Base-by-base conservation (phyloP, 2,113 vertebrate genomes). In the Fukomys damarensis region DNA sequence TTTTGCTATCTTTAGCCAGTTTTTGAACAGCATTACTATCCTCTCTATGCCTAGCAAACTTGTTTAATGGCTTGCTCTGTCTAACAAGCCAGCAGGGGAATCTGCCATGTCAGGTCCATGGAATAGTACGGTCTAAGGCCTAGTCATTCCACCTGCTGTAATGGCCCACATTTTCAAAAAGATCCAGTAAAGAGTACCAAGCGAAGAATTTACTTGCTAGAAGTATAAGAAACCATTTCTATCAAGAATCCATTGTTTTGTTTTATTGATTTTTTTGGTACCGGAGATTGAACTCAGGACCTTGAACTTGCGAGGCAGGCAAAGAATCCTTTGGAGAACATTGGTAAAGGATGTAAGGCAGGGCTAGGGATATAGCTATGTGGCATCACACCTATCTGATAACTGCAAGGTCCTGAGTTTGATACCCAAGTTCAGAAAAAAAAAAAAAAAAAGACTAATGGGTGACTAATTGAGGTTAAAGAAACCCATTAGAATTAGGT, bases 401-500 rank as follows among this genome's bases (percentile, higher is more conserved):
- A 49, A 49, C 5, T 9, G 9, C 46, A 9, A 49, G 46, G 46
- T 49, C 46, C 46, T 49, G 46, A 49, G 46, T 49, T 49, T 49
- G 46, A 49, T 49, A 49, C 46, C 46, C 46, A n/a, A n/a, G n/a
- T n/a, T n/a, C n/a, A 9, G 46, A 6, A 49, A 5, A 5, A 49
- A 49, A 9, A 49, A 9, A 49, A 49, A 49, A 49, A 49, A 49
- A 49, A 49, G 80, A 43, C 43, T 20, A 26, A 13, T 74, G 61
- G 56, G 61, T 41, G 41, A 68, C 46, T 68, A 82, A 83, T 43
- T 46, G 83, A 43, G 24, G 84, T 82, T 81, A 81, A 63, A 61
- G n/a, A 77, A 95, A 79, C 54, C 56, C 83, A 63, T 89, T 26
- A 43, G 88, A 85, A 94, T 86, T 65, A 68, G 22, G 38, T 84